Base-by-base conservation (phyloP, 1,140 invertebrate species). In the Drosophila kikkawai region DNA sequence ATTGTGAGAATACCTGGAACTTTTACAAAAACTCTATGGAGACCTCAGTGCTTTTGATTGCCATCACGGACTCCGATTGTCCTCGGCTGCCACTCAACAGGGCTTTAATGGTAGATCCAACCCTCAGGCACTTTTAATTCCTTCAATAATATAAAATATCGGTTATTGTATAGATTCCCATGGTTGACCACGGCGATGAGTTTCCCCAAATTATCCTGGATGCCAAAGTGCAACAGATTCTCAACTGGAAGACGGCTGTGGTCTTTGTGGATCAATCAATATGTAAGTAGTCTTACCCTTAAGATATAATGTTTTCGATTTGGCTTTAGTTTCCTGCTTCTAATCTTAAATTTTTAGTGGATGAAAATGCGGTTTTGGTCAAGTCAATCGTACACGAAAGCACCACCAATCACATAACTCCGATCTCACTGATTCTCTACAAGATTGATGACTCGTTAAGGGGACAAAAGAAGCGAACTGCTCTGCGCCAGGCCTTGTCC, bases 171-270 rank as follows among this genome's bases (percentile, higher is more conserved):
- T 29, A 93, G 92, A 86, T 97, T 32, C 96, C 97, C 0, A 91
- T 96, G 53, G 91, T 95, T 5, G 91, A 93, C 2, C 92, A 93
- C 4, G 95, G 96, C 4, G 93, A 95, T 50, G 97, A 97, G 92
- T 85, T 97, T 42, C 94, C 96, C 0, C 97, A 97, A 93, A 93
- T 97, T 7, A 87, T 97, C 12, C 93, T 96, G 0, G 97, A 97
- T 92, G 92, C 97, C 15, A 94, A 96, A 68, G 94, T 94, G 6
- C 93, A 92, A 7, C 93, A 94, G 45, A 93, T 94, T 13, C 93
- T 97, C 17, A 93, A 94, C 48, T 97, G 96, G 96, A 96, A 95
- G 68, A 95, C 95, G 15, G 94, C 95, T 9, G 94, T 95, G 48
- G 92, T 97, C 32, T 92, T 97, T 32, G 95, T 96, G 78, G 96